phyloP scores from a whole-genome alignment of 2,888 invertebrate genomes.

The Lithosia quadra region DNA sequence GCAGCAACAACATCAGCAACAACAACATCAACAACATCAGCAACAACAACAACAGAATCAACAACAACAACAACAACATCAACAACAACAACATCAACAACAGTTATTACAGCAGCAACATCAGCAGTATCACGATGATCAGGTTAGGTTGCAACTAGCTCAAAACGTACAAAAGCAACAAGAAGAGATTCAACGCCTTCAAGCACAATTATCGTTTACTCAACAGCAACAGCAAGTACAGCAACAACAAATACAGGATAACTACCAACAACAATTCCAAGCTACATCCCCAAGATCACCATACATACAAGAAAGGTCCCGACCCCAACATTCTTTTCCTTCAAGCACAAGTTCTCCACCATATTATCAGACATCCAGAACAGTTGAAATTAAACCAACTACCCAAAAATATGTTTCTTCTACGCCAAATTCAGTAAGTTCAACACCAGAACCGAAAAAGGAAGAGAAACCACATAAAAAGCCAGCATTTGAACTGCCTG shows the following conservation, averaged over 20 bases:
- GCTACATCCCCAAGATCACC: conserved; percentile 73
- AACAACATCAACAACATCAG: conserved; percentile 49
- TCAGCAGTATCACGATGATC: conserved; percentile 77
- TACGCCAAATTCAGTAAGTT: conserved; percentile 79
- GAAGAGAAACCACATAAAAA: conserved; percentile 86
- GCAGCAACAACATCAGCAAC: conserved; percentile 71
- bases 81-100: conserved; percentile 26
- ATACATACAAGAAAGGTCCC: conserved; percentile 77
- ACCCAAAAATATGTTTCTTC: conserved; percentile 84
- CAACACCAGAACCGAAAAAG: conserved; percentile 76
- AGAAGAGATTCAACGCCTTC: conserved; percentile 84
- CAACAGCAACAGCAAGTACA: conserved; percentile 76
- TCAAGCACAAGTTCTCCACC: conserved; percentile 72
- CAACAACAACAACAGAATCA: conserved; percentile 45
- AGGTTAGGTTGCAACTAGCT: conserved; percentile 76
- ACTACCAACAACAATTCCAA: conserved; percentile 68
- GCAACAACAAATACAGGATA: conserved; percentile 56
- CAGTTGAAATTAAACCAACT: conserved; percentile 82
- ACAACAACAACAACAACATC: conserved; percentile 34
- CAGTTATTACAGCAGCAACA: conserved; percentile 60
- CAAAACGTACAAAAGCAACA: conserved; percentile 84
- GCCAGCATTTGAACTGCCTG: conserved; percentile 89
- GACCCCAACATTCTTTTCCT: conserved; percentile 65
- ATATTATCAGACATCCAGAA: conserved; percentile 78
- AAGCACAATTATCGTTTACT: conserved; percentile 72